These are phyloP conservation scores for Eospalax fontanierii DNA, from an alignment of 2,797 vertebrate species.

Conservation along the genomic window DNA sequence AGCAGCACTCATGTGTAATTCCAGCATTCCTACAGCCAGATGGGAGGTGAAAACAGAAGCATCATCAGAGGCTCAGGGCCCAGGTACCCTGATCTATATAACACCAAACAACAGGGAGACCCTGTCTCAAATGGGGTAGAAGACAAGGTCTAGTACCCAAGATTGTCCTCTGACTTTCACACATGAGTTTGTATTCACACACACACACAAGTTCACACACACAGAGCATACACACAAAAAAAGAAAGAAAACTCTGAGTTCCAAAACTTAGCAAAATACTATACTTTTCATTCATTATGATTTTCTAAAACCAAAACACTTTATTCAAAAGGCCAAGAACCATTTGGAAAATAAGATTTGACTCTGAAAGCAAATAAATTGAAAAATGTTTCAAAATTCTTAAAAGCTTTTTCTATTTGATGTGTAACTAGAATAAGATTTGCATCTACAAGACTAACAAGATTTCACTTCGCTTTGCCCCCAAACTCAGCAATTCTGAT, in stretches of 20 bases:
- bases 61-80: background rate
- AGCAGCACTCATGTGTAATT: background rate
- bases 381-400: conserved; percentile 30
- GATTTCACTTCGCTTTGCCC: background rate
- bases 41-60: background rate
- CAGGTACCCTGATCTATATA: background rate
- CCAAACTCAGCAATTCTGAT: background rate
- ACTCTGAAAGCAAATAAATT: conserved; percentile 57
- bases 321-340: conserved; percentile 32
- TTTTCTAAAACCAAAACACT: conserved; percentile 23
- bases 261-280: conserved; percentile 19
- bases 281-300: conserved; percentile 22
- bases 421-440: conserved; percentile 5
- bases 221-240: background rate
- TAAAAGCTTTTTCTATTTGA: background rate
- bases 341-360: conserved; percentile 59
- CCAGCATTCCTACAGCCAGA: background rate
- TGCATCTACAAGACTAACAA: background rate
- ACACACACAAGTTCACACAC: background rate
- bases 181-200: background rate
- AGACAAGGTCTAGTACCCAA: background rate
- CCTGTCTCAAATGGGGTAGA: background rate
- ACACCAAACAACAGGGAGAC: background rate
- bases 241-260: background rate
- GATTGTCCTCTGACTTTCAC: background rate